Evolutionary conservation across 2,888 invertebrate species (phyloP), one percentile per base, ranked within the genome.

Genomic region (Prenolepis imparis): DNA sequence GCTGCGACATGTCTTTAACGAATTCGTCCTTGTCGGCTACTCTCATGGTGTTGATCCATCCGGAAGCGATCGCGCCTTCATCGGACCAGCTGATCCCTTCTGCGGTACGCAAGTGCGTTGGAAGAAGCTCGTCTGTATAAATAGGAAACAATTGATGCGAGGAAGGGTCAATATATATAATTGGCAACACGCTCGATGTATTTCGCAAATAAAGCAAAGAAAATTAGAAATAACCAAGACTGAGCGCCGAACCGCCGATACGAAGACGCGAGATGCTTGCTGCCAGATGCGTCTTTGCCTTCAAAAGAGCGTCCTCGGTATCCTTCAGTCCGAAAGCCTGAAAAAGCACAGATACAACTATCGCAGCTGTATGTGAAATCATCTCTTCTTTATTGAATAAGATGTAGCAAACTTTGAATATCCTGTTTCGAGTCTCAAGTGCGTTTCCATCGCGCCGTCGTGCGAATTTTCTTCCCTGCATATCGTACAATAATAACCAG

Each of bases 1-100:
- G 75, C 93, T 95, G 86, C 93, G 95, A 74, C 96, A 95, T 89
- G 91, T 95, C 93, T 93, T 94, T 78, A 95, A 95, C 85, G 21
- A 96, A 94, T 59, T 95, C 93, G 2, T 95, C 94, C 61, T 96
- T 95, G 91, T 95, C 96, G 52, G 95, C 94, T 4, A 97, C 95
- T 94, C 97, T 96, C 88, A 96, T 96, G 0, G 96, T 96, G 95
- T 98, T 98, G 15, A 98, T 96, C 98, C 98, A 98, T 86, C 97
- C 98, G 0, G 97, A 97, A 1, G 97, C 96, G 0, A 96, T 95
- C 41, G 96, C 94, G 87, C 95, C 95, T 89, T 92, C 88, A 15
- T 92, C 90, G 12, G 96, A 96, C 75, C 96, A 96, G 0, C 96
- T 96, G 39, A 97, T 95, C 83, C 96, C 96, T 80, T 97, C 97